These are phyloP conservation scores for Plagiodera versicolora DNA, from an alignment of 2,888 invertebrate genomes.

Conservation along the genomic window DNA sequence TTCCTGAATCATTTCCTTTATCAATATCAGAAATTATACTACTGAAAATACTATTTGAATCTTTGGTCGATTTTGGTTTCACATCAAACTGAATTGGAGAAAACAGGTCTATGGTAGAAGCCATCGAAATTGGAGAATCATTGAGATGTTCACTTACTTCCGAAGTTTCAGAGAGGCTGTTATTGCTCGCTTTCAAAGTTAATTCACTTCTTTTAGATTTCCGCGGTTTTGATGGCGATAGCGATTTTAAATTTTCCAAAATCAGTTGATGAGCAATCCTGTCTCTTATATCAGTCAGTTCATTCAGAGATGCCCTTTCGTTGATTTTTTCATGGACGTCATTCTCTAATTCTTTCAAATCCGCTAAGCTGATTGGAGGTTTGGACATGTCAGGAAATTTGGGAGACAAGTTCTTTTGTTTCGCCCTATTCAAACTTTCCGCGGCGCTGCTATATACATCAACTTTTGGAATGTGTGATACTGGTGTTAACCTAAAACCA, in stretches of 20 bases:
- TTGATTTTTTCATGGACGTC: conserved; percentile 40
- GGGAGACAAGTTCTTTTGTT: conserved; percentile 6
- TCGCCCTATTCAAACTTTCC: conserved; percentile 37
- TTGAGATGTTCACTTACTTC: conserved; percentile 30
- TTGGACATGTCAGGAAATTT: conserved; percentile 45
- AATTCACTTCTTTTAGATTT: conserved; percentile 29
- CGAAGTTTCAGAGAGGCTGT: conserved; percentile 24
- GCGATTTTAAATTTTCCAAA: conserved; percentile 40
- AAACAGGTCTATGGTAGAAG: conserved; percentile 2
- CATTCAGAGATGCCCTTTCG: conserved; percentile 56
- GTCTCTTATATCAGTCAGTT: conserved; percentile 56
- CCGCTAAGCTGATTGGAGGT: conserved; percentile 49
- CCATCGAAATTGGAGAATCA: not conserved
- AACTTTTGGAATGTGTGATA: conserved; percentile 39
- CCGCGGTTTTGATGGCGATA: conserved; percentile 9
- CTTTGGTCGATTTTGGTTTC: conserved; percentile 32
- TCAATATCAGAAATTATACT: conserved; percentile 31
- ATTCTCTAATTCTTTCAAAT: conserved; percentile 45
- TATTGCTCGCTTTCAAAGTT: conserved; percentile 31
- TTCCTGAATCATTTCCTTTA: not conserved
- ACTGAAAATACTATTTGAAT: conserved; percentile 39
- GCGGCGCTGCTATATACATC: conserved; percentile 46
- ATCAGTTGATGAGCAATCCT: conserved; percentile 56
- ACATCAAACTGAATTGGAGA: conserved; percentile 1
- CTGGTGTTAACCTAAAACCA: conserved; percentile 25